Base-by-base conservation (phyloP, 1,140 invertebrate species). In the Apis dorsata region DNA sequence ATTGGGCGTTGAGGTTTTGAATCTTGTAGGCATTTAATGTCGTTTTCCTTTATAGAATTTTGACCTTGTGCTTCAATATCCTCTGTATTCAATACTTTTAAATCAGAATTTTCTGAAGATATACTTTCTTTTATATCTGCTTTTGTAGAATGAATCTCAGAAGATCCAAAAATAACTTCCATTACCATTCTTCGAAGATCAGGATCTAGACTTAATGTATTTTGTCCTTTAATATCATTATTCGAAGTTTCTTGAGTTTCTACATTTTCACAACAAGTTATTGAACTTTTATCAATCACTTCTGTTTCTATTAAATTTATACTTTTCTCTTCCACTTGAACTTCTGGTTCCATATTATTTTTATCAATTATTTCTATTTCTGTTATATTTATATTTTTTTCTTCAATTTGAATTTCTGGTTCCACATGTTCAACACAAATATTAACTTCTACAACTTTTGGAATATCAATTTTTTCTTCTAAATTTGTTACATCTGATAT, bases 1-100 rank as follows among this genome's bases (percentile, higher is more conserved):
- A 95, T 94, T 12, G 96, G 96, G 85, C 96, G 82, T 55, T 88
- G 85, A 2, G 79, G 70, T 62, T 76, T 83, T 15, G 44, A 62
- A 57, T 77, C 51, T 17, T 55, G 24, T 1, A 44, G 13, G n/a
- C 15, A 44, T 0, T 15, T 5, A 17, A 2, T 51, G 10, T 70
- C 63, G 12, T 60, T 65, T 28, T 76, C 75, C 10, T 78, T 80
- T 5, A 51, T 72, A 28, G n/a, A 81, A 15, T 8, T 9, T 7
- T n/a, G 63, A 11, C 15, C 24, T 53, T 55, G 70, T 21, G 10
- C n/a, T 15, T 51, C 70, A 44, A 10, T 17, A 13, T 55, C 24
- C 24, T 10, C 49, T 13, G 24, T 24, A 34, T 34, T 62, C 63
- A 21, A 13, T 49, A 59, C 15, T 24, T 82, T 53, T 34, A 13